Evolutionary conservation across 2,113 vertebrate genomes (phyloP).

Genomic region (Dasyurus viverrinus): DNA sequence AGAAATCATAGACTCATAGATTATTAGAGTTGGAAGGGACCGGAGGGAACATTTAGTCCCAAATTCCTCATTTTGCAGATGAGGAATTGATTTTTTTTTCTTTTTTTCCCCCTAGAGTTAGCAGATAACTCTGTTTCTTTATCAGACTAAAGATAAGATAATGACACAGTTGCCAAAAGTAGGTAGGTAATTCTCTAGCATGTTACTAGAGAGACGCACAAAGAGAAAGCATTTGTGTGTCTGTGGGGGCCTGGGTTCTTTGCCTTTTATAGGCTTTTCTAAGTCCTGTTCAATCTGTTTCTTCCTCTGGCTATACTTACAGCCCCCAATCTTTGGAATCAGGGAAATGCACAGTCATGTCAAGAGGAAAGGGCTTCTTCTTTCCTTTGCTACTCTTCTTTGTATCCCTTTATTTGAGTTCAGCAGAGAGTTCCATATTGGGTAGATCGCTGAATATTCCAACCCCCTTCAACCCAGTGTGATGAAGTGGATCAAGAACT

Average conservation of each 20-base stretch:
- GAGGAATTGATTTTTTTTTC: neutral
- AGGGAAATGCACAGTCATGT: neutral
- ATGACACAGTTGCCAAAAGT: neutral
- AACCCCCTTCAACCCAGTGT: neutral
- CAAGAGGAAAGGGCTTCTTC: neutral
- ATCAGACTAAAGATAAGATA: neutral
- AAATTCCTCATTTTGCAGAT: neutral
- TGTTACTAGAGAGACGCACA: neutral
- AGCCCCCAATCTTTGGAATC: neutral
- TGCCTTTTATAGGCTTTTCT: neutral
- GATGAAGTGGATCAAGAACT: neutral
- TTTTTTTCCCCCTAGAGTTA: neutral
- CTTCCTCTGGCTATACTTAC: neutral
- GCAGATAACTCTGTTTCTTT: neutral
- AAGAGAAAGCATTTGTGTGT: neutral
- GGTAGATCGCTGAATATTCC: neutral
- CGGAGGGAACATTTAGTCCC: neutral
- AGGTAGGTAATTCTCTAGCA: neutral
- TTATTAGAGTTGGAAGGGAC: neutral
- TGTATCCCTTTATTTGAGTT: neutral
- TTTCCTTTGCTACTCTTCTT: neutral
- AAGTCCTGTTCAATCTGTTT: neutral
- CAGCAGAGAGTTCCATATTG: neutral
- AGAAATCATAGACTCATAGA: slow-evolving; percentile 1
- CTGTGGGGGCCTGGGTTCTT: neutral